Evolutionary conservation across 1,140 invertebrate species (phyloP).

Genomic region (Scaptomyza pallida): DNA sequence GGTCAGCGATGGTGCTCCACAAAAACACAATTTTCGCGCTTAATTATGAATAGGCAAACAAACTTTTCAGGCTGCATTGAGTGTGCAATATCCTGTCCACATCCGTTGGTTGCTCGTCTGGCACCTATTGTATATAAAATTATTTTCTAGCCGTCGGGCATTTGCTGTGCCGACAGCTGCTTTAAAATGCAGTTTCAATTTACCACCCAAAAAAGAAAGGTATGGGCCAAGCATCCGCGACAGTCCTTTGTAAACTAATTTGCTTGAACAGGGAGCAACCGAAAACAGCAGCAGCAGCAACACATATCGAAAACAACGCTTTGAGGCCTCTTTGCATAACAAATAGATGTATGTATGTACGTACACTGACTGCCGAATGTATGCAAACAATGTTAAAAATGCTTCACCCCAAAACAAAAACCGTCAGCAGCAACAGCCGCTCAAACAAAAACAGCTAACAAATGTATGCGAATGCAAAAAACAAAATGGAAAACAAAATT

Average conservation of each 20-base stretch:
- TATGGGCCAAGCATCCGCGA: conserved; percentile 10
- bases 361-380: conserved; percentile 64
- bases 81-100: conserved; percentile 52
- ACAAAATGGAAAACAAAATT: conserved; percentile 47
- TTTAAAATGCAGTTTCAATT: conserved; percentile 83
- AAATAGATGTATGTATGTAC: conserved; percentile 37
- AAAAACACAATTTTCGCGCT: conserved; percentile 71
- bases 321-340: conserved; percentile 80
- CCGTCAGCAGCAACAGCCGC: conserved; percentile 28
- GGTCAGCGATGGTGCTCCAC: conserved; percentile 8
- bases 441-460: conserved; percentile 28
- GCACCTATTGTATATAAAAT: conserved; percentile 49
- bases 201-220: conserved; percentile 37
- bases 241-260: conserved; percentile 80
- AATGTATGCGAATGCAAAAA: conserved; percentile 33
- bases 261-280: conserved; percentile 53
- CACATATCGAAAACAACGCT: conserved; percentile 66
- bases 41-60: conserved; percentile 69
- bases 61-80: conserved; percentile 34
- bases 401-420: conserved; percentile 29
- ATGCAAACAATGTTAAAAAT: conserved; percentile 77
- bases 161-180: conserved; percentile 55
- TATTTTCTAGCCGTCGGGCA: conserved; percentile 71
- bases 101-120: conserved; percentile 52
- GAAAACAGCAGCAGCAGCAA: background rate